Conservation (phyloP, 1,140 invertebrate species). For the Lasaia peninsularis region DNA sequence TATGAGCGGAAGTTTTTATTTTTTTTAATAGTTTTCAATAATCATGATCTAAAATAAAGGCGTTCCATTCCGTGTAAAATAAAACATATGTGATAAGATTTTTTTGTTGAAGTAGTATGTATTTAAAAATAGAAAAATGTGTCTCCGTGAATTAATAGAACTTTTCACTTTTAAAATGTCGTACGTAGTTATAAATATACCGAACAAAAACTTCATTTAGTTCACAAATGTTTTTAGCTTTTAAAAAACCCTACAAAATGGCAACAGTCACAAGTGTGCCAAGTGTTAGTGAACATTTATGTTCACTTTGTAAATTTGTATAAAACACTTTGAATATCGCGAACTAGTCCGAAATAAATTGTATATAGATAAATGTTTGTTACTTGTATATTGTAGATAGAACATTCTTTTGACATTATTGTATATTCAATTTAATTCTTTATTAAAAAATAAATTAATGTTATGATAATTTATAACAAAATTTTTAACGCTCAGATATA, state of each 20-base stretch:
- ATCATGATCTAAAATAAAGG: too few relatives aligned
- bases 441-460: constrained; percentile 51
- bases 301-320: constrained; percentile 63
- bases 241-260: constrained; percentile 13
- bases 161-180: neutral
- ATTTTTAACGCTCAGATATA: constrained; percentile 53
- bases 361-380: constrained; percentile 76
- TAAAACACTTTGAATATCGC: constrained; percentile 61
- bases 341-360: constrained; percentile 74
- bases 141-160: neutral
- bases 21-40: too few relatives aligned
- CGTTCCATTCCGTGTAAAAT: too few relatives aligned
- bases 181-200: constrained; percentile 3
- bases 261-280: constrained; percentile 23
- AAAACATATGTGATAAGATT: too few relatives aligned
- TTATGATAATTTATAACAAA: constrained; percentile 64
- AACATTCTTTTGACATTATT: constrained; percentile 70
- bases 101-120: too few relatives aligned
- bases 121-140: neutral
- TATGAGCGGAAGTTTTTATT: too few relatives aligned
- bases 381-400: constrained; percentile 77
- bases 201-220: neutral
- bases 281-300: constrained; percentile 22
- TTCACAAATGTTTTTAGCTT: constrained; percentile 12
- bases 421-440: constrained; percentile 65